Evolutionary conservation across 2,113 vertebrate species (phyloP), one percentile per base, ranked within the genome.

Genomic region (Platanista minor): DNA sequence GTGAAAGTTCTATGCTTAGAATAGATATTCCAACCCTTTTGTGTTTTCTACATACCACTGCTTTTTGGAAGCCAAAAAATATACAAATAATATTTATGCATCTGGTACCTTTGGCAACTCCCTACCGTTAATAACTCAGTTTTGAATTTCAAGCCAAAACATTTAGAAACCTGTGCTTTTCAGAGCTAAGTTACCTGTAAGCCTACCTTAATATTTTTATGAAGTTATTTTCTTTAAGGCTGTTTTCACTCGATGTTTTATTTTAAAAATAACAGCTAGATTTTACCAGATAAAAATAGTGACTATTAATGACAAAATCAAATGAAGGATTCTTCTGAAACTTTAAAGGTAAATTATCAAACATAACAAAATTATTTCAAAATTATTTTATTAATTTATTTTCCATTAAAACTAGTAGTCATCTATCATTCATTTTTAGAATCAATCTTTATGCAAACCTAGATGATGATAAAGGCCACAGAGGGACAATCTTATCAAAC

Each of bases 1-100:
- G 69, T 67, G 74, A 97, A 96, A 91, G 64, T 64, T 81, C 71
- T 78, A 66, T 33, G 69, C 41, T 90, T 75, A 85, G 86, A 29
- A 83, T 27, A 54, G 64, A 90, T 62, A 87, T 62, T 18, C 14
- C 64, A 95, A 80, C 39, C 8, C 49, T 91, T 85, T 80, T 29
- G 33, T 59, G 27, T 54, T 80, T 89, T 66, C 14, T 82, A 59
- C 41, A 9, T 69, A 75, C 64, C n/a, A 66, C 18, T 67, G 43
- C 14, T 43, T 67, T 88, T 86, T 82, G 36, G 59, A 93, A 87
- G 41, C 49, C 85, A 92, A 80, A 52, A 81, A 33, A 41, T 59
- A 59, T 57, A 67, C 6, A 49, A 85, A 25, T 81, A 57, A 66
- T 66, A 92, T 82, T 92, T 90, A 83, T 15, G 25, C 75, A 90